Conservation (phyloP, 2,797 vertebrate species). For the Helarctos malayanus region DNA sequence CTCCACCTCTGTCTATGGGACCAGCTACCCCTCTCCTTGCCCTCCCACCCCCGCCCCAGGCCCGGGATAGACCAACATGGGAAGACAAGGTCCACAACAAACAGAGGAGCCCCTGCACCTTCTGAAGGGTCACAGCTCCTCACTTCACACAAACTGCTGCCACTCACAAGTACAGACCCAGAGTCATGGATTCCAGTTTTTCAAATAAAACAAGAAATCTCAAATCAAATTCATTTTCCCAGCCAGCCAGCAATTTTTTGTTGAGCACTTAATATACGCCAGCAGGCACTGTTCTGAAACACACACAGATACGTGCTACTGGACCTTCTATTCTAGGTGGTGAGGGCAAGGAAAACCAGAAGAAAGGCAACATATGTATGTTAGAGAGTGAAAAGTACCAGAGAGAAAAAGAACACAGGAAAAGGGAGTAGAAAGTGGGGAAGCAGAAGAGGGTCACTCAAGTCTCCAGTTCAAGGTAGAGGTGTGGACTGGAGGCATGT, state of each 20-base stretch:
- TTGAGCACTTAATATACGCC: background rate
- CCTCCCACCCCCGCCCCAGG: background rate
- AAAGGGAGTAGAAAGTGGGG: background rate
- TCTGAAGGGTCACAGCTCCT: background rate
- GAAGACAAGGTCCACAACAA: background rate
- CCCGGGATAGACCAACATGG: background rate
- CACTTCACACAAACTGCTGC: background rate
- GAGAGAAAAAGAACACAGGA: conserved; percentile 17
- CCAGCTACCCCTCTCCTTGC: background rate
- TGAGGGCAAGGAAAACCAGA: background rate
- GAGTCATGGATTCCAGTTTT: background rate
- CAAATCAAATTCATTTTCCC: background rate
- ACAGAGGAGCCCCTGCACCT: background rate
- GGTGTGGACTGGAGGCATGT: background rate
- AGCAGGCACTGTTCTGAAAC: background rate
- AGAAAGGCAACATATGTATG: background rate
- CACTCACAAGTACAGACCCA: background rate
- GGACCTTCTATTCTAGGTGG: background rate
- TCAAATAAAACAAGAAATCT: background rate
- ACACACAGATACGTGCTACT: background rate
- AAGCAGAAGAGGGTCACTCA: background rate
- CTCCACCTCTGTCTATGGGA: background rate
- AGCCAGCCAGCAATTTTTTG: background rate
- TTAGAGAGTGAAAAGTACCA: background rate
- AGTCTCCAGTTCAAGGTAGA: background rate